These are phyloP conservation scores for Cheilinus undulatus DNA, from an alignment of 2,113 vertebrate genomes.

Conservation along the genomic window DNA sequence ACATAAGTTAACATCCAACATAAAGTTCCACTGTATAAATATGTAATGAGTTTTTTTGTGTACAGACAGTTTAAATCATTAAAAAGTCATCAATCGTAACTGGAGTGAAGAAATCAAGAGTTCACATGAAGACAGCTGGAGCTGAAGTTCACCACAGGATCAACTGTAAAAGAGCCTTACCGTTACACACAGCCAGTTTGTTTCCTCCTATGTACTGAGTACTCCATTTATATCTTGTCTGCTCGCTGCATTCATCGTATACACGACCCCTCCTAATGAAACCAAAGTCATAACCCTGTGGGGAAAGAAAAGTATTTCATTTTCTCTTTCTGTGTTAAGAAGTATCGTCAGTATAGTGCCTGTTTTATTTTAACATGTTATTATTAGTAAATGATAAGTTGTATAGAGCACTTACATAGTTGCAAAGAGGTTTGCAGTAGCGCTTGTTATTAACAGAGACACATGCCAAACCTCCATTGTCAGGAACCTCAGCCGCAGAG, in stretches of 20 bases:
- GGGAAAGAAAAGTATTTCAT: not conserved
- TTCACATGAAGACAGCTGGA: not conserved
- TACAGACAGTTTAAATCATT: not conserved
- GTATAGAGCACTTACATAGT: conserved; percentile 67
- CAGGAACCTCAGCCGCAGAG: conserved; percentile 50
- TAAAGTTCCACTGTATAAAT: not conserved
- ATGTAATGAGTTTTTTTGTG: not conserved
- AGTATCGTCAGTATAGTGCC: no score
- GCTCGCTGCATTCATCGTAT: conserved; percentile 76
- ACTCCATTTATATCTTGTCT: conserved; percentile 70
- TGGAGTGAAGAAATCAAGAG: not conserved
- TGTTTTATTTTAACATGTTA: not conserved
- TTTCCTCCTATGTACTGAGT: conserved; percentile 72
- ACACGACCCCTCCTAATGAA: conserved; percentile 79
- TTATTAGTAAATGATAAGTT: not conserved
- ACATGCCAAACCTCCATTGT: conserved; percentile 81
- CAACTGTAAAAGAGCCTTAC: conserved; percentile 74
- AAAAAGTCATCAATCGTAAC: not conserved
- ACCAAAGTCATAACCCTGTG: conserved; percentile 85
- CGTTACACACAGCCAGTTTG: conserved; percentile 77
- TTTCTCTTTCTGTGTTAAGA: not conserved
- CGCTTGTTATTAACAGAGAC: conserved; percentile 42
- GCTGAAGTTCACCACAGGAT: not conserved
- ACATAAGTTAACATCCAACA: not conserved
- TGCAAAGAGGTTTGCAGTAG: conserved; percentile 89